phyloP scores from a whole-genome alignment of 2,888 invertebrate genomes.

The Hydrotaea cyrtoneurina region DNA sequence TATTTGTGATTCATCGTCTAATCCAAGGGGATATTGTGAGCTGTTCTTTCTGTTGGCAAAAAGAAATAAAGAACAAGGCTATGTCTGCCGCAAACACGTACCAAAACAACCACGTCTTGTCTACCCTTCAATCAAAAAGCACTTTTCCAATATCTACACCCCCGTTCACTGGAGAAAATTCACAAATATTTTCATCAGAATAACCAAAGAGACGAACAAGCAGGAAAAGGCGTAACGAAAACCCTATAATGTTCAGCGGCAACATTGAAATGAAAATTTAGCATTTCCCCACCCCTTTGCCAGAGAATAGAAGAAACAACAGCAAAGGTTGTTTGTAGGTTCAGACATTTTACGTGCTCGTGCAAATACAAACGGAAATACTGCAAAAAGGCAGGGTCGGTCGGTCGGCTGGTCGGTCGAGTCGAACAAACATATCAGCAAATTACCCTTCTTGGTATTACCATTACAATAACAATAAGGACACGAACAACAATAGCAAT shows the following conservation, averaged over 20 bases:
- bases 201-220: too few species aligned
- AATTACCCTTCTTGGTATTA: conserved; percentile 72
- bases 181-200: neutral
- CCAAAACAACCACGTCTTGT: neutral
- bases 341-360: neutral
- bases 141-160: neutral
- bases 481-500: conserved; percentile 34
- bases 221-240: conserved; percentile 22
- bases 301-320: neutral
- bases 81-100: neutral
- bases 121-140: conserved; percentile 14
- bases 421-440: conserved; percentile 48
- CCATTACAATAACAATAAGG: conserved; percentile 57
- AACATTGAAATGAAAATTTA: conserved; percentile 31
- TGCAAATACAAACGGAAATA: conserved; percentile 43
- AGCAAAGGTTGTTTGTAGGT: conserved; percentile 11
- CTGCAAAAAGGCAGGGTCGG: conserved; percentile 59
- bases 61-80: neutral
- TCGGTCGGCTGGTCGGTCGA: neutral
- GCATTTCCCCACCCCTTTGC: neutral
- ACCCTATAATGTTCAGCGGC: neutral
- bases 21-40: neutral
- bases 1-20: neutral
- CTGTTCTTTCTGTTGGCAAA: neutral
- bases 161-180: neutral